Base-by-base conservation (phyloP, 2,888 invertebrate genomes). In the Drosophila recens region DNA sequence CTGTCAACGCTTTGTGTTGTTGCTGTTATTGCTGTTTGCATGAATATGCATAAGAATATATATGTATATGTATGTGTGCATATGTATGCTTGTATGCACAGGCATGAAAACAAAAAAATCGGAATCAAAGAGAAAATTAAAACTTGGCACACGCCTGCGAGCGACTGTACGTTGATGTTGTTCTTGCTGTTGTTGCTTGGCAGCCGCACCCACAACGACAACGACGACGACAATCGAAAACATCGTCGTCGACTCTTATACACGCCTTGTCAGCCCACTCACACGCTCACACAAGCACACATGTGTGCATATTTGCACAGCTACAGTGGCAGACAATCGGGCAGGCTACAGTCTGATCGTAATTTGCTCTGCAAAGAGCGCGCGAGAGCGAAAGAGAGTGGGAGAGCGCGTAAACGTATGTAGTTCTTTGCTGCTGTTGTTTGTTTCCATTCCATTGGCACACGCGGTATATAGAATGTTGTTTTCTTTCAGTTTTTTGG, bases 161-260 rank as follows among this genome's bases (percentile, higher is more conserved):
- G 49, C 69, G 78, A 87, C 85, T 85, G 87, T 85, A 87, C 87
- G 72, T 56, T 43, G 9, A 42, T 67, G 62, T 66, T 65, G 52
- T 73, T 73, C 61, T 73, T 83, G 63, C 34, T 53, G 52, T 53
- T 43, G 53, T 53, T 68, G 67, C 46, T 65, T 48, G 52, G 54
- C 67, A 74, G 72, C 80, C 84, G 82, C 87, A 84, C 82, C 87
- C 87, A 78, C 87, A 87, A 82, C 87, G 84, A 84, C 84, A 64
- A 78, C 30, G 30, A 66, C 70, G 54, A 69, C 75, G 65, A 75
- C 73, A 74, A 49, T 40, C 38, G 36, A 61, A 51, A 61, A 70
- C 72, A 64, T 46, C 67, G 54, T 36, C 73, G 70, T 46, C 62
- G 64, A 8, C 85, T 83, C 86, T 85, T 85, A 82, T 83, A 83